A percentile compares a stretch with the other conserved stretches of the same genome.
phyloP scores from a whole-genome alignment of 2,113 vertebrate species.

The Psilopogon haemacephalus region DNA sequence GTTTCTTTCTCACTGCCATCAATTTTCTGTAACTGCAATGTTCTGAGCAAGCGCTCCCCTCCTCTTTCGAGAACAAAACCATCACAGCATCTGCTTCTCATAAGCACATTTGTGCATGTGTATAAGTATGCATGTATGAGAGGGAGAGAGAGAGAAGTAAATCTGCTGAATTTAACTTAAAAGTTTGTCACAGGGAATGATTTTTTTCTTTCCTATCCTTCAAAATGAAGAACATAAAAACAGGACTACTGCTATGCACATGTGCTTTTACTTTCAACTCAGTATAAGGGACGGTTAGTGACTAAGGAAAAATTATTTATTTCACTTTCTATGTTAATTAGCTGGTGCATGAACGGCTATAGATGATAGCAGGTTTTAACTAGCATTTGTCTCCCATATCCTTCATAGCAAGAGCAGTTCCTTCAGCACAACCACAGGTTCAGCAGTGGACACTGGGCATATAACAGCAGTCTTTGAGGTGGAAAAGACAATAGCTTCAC shows the following conservation, averaged over 20 bases:
- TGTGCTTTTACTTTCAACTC: background rate
- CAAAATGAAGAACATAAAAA: background rate
- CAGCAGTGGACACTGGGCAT: background rate
- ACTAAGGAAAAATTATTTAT: background rate
- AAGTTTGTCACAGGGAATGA: background rate
- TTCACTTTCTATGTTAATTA: background rate
- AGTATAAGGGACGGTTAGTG: background rate
- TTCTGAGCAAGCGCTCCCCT: background rate
- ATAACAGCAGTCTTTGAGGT: background rate
- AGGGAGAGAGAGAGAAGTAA: conserved; percentile 10
- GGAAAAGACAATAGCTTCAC: background rate
- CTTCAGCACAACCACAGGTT: background rate
- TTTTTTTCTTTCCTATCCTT: conserved; percentile 7
- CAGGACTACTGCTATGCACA: background rate
- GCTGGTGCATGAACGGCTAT: background rate
- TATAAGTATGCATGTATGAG: background rate
- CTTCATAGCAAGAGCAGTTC: background rate
- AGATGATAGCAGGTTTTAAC: background rate
- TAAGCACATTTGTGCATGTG: conserved; percentile 66
- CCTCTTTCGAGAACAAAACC: conserved; percentile 56
- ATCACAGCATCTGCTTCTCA: conserved; percentile 75
- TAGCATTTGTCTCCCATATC: background rate
- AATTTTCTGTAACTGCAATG: background rate
- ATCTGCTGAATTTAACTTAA: conserved; percentile 59
- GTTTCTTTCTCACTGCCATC: background rate